Base-by-base conservation (phyloP, 2,888 invertebrate genomes). In the Tachina fera region DNA sequence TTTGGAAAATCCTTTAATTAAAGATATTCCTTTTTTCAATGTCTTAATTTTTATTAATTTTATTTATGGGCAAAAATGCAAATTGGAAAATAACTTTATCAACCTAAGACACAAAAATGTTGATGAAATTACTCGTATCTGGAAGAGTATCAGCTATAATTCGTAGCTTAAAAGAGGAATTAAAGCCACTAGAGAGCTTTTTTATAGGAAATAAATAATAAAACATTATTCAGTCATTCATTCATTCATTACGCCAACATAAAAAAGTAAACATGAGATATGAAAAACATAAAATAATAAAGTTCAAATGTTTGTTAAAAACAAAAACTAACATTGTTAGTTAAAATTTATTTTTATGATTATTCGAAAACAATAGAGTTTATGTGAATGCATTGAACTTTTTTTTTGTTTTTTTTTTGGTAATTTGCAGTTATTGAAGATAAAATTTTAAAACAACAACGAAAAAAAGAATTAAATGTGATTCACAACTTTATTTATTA, bases 231-330 rank as follows among this genome's bases (percentile, higher is more conserved):
- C 0, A 14, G 19, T 53, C 16, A 16, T 16, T 3, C 39, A n/a
- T n/a, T n/a, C n/a, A n/a, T n/a, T n/a, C n/a, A 60, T 60, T 60
- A 60, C 9, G 10, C 43, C 3, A 41, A 41, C 31, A 60, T 14
- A 60, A 53, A 63, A 53, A 14, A 49, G 22, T 45, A 1, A 43
- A 31, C 10, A 58, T 19, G 49, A 41, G n/a, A 76, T 49, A 58
- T 47, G n/a, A 56, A 77, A 68, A 77, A 16, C 8, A 58, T 76
- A 58, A 67, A 76, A 47, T 67, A 58, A 67, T 67, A 58, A 67
- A 76, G 56, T 67, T 68, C 58, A 67, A 58, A 49, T 68, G 47
- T 13, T 58, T 76, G 65, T 65, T 47, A 61, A n/a, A 43, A 43
- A 58, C n/a, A 47, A 72, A 53, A 58, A 70, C 3, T n/a, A 39